phyloP scores from a whole-genome alignment of 1,140 invertebrate genomes.

The Drosophila ercepeae region DNA sequence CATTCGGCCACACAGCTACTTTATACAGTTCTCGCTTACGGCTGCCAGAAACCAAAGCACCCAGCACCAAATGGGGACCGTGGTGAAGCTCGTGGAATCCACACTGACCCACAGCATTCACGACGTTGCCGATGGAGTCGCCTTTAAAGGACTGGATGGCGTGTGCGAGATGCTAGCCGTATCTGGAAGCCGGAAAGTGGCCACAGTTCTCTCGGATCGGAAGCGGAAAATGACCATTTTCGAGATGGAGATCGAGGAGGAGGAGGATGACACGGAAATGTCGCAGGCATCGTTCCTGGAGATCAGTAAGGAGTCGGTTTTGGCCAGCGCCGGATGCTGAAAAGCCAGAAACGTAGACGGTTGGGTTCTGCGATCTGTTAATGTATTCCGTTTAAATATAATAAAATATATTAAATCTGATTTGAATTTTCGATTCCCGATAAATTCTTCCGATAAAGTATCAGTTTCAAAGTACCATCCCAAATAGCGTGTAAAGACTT shows the following conservation, averaged over 20 bases:
- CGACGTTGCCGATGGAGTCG: slow-evolving; percentile 84
- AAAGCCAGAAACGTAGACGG: slow-evolving; percentile 12
- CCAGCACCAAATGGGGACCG: slow-evolving; percentile 71
- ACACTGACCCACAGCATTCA: slow-evolving; percentile 84
- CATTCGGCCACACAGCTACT: slow-evolving; percentile 85
- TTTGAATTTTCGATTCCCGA: neutral
- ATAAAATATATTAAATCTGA: neutral
- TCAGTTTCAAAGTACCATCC: neutral
- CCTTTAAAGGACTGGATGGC: slow-evolving; percentile 88
- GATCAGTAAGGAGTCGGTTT: slow-evolving; percentile 76
- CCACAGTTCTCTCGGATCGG: slow-evolving; percentile 92
- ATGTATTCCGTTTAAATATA: neutral
- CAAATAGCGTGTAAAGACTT: slow-evolving; percentile 21
- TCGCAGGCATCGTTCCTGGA: slow-evolving; percentile 82
- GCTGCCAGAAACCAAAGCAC: slow-evolving; percentile 83
- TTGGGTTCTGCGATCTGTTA: neutral
- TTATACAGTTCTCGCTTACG: slow-evolving; percentile 88
- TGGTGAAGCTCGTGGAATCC: slow-evolving; percentile 85
- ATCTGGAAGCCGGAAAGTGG: slow-evolving; percentile 94
- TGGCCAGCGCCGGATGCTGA: slow-evolving; percentile 39
- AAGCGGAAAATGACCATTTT: slow-evolving; percentile 92
- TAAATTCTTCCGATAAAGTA: slow-evolving; percentile 5
- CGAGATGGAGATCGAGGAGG: slow-evolving; percentile 97
- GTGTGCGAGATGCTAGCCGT: slow-evolving; percentile 91
- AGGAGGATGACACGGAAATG: slow-evolving; percentile 91